phyloP scores from a whole-genome alignment of 2,888 invertebrate genomes.

The Euplagia quadripunctaria region DNA sequence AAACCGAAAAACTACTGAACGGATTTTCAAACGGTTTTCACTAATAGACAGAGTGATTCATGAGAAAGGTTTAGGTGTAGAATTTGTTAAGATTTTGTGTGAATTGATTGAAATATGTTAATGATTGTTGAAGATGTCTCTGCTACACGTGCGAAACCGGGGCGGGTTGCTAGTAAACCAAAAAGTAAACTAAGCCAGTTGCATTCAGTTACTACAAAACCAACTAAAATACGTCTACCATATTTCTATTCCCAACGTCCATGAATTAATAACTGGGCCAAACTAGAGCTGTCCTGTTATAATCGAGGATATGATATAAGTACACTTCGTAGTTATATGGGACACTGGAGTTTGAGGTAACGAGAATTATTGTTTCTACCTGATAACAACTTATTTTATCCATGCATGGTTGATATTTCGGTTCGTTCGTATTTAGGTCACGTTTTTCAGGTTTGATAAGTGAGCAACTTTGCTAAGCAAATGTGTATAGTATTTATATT shows the following conservation, averaged over 20 bases:
- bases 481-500: background rate
- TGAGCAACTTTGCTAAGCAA: slow-evolving; percentile 6
- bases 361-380: slow-evolving; percentile 1
- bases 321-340: slow-evolving; percentile 5
- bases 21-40: too few species aligned
- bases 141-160: too few species aligned
- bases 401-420: background rate
- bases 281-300: slow-evolving; percentile 14
- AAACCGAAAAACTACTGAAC: background rate
- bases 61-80: too few species aligned
- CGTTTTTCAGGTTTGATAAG: slow-evolving; percentile 3
- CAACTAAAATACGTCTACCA: slow-evolving; percentile 3
- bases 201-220: background rate
- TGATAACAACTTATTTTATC: slow-evolving; percentile 9
- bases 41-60: too few species aligned
- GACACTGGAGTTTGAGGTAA: slow-evolving; percentile 11
- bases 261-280: slow-evolving; percentile 19
- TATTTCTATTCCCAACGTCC: slow-evolving; percentile 4
- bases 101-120: too few species aligned
- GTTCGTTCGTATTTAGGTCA: slow-evolving; percentile 1
- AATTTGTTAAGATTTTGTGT: too few species aligned
- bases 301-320: slow-evolving; percentile 6
- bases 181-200: background rate
- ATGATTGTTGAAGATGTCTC: too few species aligned
- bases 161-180: too few species aligned